Base-by-base conservation (phyloP, 2,113 vertebrate species). In the Pterocles gutturalis region DNA sequence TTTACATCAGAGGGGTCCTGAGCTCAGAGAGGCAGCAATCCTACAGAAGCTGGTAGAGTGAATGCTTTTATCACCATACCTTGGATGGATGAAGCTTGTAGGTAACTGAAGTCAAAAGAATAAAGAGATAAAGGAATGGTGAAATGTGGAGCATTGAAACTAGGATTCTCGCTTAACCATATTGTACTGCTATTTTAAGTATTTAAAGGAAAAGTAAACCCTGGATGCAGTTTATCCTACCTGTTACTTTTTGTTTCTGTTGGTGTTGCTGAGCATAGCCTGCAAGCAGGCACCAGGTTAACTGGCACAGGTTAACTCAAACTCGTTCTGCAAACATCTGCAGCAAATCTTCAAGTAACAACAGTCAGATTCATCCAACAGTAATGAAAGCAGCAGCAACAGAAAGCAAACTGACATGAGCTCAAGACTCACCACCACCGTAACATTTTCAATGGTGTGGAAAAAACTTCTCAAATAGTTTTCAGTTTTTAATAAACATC, bases 391-490 rank as follows among this genome's bases (percentile, higher is more conserved):
- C 65, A 87, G 70, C 31, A 65, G 64, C 45, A 57, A 65, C 62
- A 77, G 83, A 88, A 83, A 83, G 43, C 26, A 73, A 90, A 66
- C 71, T 33, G 36, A 90, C 51, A 38, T 26, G 41, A 92, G 45
- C 80, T 91, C 62, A 82, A 61, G 78, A n/a, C 46, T 95, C 53
- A 78, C 62, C 88, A 75, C 77, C 34, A 79, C 61, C 36, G 87
- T 95, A 90, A 75, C 55, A 71, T 93, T 92, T 92, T 94, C 84
- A 89, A 55, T 71, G 80, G 57, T 46, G 87, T 96, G 94, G 96
- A 93, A 97, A 89, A 96, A 95, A 26, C 10, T 43, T 94, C 91
- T 95, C 61, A 89, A 81, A 91, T 26, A 91, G 61, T 76, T 96
- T 83, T 53, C 71, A 79, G 73, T 64, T 94, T 96, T 95, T 89